These are phyloP conservation scores for Pristionchus mayeri DNA, from an alignment of 2,888 invertebrate genomes.

Conservation along the genomic window DNA sequence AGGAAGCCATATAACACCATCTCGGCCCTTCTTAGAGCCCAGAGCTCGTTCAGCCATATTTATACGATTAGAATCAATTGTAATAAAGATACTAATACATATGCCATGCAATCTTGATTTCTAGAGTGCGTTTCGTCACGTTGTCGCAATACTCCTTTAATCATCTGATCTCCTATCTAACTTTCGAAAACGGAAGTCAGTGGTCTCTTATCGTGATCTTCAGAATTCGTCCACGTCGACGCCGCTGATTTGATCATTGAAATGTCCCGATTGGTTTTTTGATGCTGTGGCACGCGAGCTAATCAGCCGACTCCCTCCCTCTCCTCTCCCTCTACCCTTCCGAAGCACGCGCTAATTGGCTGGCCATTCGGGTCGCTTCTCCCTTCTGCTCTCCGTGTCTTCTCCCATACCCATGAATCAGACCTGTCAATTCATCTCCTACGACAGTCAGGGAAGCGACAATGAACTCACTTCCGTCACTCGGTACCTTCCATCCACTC, in stretches of 20 bases:
- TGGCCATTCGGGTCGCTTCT: no score
- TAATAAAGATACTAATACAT: no score
- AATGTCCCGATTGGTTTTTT: not conserved
- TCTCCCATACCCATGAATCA: not conserved
- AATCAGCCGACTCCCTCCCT: not conserved
- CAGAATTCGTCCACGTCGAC: no score
- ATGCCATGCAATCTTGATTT: no score
- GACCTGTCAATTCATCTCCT: conserved; percentile 15
- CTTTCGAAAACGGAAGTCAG: not conserved
- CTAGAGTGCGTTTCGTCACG: no score
- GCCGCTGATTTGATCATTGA: not conserved
- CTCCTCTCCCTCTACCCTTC: not conserved
- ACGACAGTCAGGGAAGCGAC: not conserved
- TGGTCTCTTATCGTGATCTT: not conserved
- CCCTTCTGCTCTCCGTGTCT: no score
- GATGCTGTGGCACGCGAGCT: not conserved
- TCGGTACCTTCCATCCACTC: not conserved
- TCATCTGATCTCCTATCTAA: not conserved
- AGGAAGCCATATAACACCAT: no score
- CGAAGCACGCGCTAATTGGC: no score
- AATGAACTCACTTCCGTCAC: not conserved
- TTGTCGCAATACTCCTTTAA: no score
- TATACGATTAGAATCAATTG: no score
- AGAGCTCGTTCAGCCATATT: no score
- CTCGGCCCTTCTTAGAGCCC: no score